Evolutionary conservation across 1,140 invertebrate species (phyloP).

Genomic region (Arctopsyche grandis): DNA sequence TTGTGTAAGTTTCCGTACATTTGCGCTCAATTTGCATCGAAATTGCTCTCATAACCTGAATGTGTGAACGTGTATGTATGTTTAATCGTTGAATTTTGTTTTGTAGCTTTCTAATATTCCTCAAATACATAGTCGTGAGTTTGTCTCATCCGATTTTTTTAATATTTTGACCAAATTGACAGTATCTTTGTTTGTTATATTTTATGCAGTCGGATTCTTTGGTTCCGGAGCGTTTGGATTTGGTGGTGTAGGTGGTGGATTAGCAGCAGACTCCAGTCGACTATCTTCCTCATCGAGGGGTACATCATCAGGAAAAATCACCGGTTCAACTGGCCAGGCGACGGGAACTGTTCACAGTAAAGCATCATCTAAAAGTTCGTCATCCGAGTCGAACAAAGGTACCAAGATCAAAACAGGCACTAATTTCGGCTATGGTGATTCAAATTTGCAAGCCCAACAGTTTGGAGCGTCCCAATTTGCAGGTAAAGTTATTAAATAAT

Average conservation of each 20-base stretch:
- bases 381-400: slow-evolving; percentile 35
- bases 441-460: slow-evolving; percentile 9
- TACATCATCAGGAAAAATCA: background rate
- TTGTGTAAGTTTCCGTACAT: no score
- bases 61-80: no score
- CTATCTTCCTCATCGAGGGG: background rate
- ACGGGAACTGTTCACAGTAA: background rate
- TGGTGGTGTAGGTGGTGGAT: background rate
- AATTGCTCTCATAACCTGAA: no score
- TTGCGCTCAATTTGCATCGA: no score
- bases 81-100: no score
- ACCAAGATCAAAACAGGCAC: slow-evolving; percentile 41
- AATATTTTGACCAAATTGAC: no score
- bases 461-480: background rate
- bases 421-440: slow-evolving; percentile 7
- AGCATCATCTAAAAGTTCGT: slow-evolving; percentile 36
- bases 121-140: no score
- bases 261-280: background rate
- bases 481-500: no score
- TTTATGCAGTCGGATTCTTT: slow-evolving; percentile 7
- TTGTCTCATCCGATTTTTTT: no score
- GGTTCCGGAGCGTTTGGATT: background rate
- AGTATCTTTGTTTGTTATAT: no score
- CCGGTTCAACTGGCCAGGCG: background rate
- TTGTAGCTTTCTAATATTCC: no score